A percentile compares a stretch with the other conserved stretches of the same genome.
Evolutionary conservation across 2,113 vertebrate genomes (phyloP).

Genomic region (Semnornis frantzii): DNA sequence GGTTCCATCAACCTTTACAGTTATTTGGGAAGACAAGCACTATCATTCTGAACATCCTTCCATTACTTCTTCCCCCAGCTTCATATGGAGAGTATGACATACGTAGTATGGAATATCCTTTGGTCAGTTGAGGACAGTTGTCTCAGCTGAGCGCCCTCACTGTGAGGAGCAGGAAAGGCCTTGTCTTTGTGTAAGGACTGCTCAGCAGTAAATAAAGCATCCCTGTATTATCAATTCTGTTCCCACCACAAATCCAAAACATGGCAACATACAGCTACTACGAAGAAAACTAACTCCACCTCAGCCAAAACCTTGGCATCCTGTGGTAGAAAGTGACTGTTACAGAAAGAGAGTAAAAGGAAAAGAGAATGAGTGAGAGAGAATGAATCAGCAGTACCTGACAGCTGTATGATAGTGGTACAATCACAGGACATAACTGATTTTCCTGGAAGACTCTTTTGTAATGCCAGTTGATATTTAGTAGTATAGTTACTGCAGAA

Average conservation of each 20-base stretch:
- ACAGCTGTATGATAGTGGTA: background rate
- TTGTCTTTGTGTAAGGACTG: background rate
- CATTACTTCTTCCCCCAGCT: background rate
- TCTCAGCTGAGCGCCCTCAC: background rate
- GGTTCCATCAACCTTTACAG: background rate
- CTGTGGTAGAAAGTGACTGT: background rate
- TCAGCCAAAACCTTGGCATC: background rate
- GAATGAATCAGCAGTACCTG: background rate
- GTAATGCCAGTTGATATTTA: background rate
- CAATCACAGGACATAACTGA: background rate
- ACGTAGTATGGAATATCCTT: background rate
- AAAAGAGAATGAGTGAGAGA: background rate
- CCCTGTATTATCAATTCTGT: background rate
- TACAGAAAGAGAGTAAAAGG: background rate
- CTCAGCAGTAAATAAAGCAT: background rate
- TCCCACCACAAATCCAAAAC: background rate
- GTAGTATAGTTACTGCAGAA: background rate
- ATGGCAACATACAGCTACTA: background rate
- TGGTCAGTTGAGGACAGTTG: background rate
- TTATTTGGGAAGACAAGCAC: background rate
- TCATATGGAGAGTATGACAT: background rate
- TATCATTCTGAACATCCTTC: background rate
- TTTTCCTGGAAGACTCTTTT: background rate
- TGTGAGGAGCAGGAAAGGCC: background rate
- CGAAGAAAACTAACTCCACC: background rate